Percentiles rank a stretch among this genome's conserved stretches.
These are phyloP conservation scores for Herpetotheres cachinnans DNA, from an alignment of 2,113 vertebrate genomes.

Conservation along the genomic window DNA sequence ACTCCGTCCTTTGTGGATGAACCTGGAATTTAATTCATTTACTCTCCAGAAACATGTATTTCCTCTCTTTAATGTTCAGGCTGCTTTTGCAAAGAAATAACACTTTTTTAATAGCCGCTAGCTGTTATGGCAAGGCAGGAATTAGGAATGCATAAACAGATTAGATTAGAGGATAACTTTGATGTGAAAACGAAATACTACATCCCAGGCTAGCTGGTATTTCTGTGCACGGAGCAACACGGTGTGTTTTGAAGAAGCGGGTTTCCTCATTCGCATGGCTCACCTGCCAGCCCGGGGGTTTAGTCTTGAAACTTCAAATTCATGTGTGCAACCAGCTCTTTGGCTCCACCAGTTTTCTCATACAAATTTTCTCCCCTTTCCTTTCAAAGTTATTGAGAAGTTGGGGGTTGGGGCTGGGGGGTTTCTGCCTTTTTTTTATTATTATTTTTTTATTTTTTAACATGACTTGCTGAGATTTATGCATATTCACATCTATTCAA, in stretches of 20 bases:
- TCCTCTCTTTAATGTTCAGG: neutral
- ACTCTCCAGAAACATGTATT: neutral
- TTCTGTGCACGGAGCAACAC: neutral
- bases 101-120: neutral
- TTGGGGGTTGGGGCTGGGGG: too few species aligned
- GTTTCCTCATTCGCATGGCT: rapidly evolving
- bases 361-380: neutral
- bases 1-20: neutral
- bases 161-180: neutral
- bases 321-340: neutral
- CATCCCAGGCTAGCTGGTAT: rapidly evolving
- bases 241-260: neutral
- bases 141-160: neutral
- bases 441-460: neutral
- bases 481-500: neutral
- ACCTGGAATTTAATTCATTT: neutral
- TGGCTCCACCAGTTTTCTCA: neutral
- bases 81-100: neutral
- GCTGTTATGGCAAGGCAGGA: neutral
- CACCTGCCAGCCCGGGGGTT: neutral
- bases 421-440: neutral
- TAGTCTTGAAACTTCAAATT: neutral
- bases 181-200: too few species aligned
- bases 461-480: neutral
- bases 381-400: neutral